Base-by-base conservation (phyloP, 2,113 vertebrate species). In the Protobothrops mucrosquamatus region DNA sequence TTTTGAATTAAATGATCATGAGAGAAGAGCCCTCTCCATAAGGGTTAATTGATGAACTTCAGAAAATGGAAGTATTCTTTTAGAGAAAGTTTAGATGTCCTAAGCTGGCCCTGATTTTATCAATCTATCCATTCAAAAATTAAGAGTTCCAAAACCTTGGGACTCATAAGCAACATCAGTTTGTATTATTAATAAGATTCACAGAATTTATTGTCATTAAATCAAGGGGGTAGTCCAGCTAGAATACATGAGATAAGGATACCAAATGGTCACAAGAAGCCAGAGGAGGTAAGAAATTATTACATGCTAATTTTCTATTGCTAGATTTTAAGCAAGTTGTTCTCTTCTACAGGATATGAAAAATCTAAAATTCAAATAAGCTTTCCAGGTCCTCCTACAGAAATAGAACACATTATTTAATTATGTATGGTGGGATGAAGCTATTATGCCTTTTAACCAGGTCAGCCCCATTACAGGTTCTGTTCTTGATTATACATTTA, bases 31-130 rank as follows among this genome's bases (percentile, higher is more conserved):
- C 52, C 55, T 46, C 89, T 94, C 87, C 51, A 18, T 88, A 54
- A 54, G 48, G n/a, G 69, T 91, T 89, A 88, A 90, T 0, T 0
- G 0, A 89, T 0, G 0, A 51, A 85, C 34, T 61, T 94, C 85
- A 57, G 22, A 0, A 87, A 12, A 0, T 87, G 87, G 64, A 95
- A 81, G 55, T 93, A 9, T 91, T 93, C 64, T 46, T 91, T 92
- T 23, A 93, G 59, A 18, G 88, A 39, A 86, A 54, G 22, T n/a
- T 56, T 0, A 15, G 61, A 22, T 26, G 26, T 1, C 3, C 55
- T 91, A n/a, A 91, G 2, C 29, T 11, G 39, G 48, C 61, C 48
- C 46, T 54, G 26, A 15, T 54, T 54, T 69, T 23, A 69, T 59
- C 26, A 18, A 56, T 34, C 8, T 22, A 85, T n/a, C 29, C 57